Percentiles rank a stretch among this genome's conserved stretches.
Conservation (phyloP, 2,888 invertebrate genomes). For the Cheiracanthium punctorium region DNA sequence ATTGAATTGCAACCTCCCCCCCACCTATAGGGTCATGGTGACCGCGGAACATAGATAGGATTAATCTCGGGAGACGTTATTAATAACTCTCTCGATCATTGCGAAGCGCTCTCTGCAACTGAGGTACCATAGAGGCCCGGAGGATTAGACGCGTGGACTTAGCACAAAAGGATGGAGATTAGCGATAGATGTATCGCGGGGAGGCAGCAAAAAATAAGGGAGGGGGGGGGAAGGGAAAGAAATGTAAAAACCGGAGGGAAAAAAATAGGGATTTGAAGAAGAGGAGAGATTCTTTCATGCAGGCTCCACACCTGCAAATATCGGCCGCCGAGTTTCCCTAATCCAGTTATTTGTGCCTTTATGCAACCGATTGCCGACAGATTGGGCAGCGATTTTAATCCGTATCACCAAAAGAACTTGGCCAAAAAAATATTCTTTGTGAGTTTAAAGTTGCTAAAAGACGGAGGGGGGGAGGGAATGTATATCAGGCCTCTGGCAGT, state of each 20-base stretch:
- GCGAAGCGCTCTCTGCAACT: conserved; percentile 22
- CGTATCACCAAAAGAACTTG: conserved; percentile 36
- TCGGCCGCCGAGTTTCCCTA: conserved; percentile 53
- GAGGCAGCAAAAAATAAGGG: conserved; percentile 8
- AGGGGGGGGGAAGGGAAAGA: conserved; percentile 47
- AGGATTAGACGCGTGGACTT: conserved; percentile 64
- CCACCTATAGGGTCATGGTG: conserved; percentile 18
- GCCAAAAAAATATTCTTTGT: conserved; percentile 66
- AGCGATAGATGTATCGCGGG: conserved; percentile 23
- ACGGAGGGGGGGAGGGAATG: conserved; percentile 30
- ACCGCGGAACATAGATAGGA: conserved; percentile 58
- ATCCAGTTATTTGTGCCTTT: conserved; percentile 71
- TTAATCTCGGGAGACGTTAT: conserved; percentile 57
- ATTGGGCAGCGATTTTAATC: conserved; percentile 68
- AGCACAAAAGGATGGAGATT: conserved; percentile 65
- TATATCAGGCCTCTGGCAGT: conserved; percentile 46
- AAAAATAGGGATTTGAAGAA: conserved; percentile 52
- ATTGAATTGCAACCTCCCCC: conserved; percentile 36
- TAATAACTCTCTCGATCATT: conserved; percentile 66
- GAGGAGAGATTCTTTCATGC: conserved; percentile 53
- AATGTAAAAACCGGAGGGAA: no score
- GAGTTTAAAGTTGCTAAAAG: conserved; percentile 67
- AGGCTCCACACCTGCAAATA: conserved; percentile 60
- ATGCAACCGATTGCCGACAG: conserved; percentile 68
- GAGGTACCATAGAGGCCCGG: conserved; percentile 25